Evolutionary conservation across 2,888 invertebrate genomes (phyloP).

Genomic region (Hedya salicella): DNA sequence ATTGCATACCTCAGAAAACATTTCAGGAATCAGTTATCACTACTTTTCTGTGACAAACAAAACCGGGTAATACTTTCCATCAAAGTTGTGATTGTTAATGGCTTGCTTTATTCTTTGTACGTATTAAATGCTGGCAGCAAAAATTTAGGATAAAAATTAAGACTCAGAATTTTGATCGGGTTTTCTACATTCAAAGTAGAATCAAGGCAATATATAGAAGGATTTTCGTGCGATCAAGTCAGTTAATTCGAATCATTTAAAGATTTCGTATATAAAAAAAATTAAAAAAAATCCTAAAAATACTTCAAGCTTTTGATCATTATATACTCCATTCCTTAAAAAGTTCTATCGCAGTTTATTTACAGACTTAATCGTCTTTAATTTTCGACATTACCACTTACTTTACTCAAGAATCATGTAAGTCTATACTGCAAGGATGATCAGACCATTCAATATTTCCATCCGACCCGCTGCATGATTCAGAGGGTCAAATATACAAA

Average conservation of each 20-base stretch:
- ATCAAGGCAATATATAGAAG: conserved; percentile 59
- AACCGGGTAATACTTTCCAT: too few species aligned
- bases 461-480: too few species aligned
- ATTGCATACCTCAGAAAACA: too few species aligned
- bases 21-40: too few species aligned
- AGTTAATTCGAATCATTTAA: conserved; percentile 66
- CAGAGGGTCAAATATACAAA: too few species aligned
- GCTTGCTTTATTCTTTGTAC: conserved; percentile 23
- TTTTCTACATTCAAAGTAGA: conserved; percentile 53
- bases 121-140: conserved; percentile 14
- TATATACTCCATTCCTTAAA: background rate
- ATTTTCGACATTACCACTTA: too few species aligned
- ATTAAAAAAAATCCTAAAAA: conserved; percentile 52
- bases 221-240: conserved; percentile 40
- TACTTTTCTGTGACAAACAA: too few species aligned
- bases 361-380: too few species aligned
- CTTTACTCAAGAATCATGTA: too few species aligned
- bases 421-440: too few species aligned
- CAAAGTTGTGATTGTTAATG: background rate
- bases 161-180: background rate
- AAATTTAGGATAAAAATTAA: conserved; percentile 31
- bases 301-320: conserved; percentile 39
- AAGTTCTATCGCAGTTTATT: too few species aligned
- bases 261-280: conserved; percentile 53
- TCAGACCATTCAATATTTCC: too few species aligned